phyloP scores from a whole-genome alignment of 1,140 invertebrate genomes.

The Habropoda laboriosa region DNA sequence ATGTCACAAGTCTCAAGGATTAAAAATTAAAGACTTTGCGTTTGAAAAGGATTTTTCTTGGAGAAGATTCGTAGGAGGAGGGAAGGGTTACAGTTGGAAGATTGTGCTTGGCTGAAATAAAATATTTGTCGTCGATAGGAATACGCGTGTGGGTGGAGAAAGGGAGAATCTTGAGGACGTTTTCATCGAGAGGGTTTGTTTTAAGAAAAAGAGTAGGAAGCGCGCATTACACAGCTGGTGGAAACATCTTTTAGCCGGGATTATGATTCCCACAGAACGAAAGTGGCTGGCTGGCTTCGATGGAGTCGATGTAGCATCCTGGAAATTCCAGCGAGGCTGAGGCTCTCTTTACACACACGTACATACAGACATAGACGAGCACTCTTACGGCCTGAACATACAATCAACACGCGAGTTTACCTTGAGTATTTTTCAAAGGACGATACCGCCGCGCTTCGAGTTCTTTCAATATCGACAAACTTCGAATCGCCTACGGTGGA shows the following conservation, averaged over 20 bases:
- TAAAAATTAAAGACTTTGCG: too few relatives aligned
- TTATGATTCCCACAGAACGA: constrained; percentile 65
- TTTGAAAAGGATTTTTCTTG: too few relatives aligned
- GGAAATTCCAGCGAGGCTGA: constrained; percentile 63
- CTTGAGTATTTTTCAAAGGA: constrained; percentile 74
- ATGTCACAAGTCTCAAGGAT: too few relatives aligned
- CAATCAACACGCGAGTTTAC: constrained; percentile 69
- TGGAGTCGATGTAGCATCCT: constrained; percentile 64
- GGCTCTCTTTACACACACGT: constrained; percentile 61
- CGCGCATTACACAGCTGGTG: constrained; percentile 48
- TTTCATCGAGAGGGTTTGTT: constrained; percentile 29
- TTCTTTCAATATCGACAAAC: constrained; percentile 67
- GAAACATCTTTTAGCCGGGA: constrained; percentile 55
- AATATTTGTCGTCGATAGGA: background rate
- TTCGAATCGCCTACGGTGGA: constrained; percentile 48
- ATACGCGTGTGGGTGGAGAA: background rate
- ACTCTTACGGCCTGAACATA: constrained; percentile 65
- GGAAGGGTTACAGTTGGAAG: too few relatives aligned
- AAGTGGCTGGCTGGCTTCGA: constrained; percentile 62
- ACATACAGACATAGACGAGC: constrained; percentile 20
- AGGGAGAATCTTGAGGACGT: background rate
- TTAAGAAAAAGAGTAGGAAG: constrained; percentile 13
- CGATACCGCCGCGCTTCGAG: constrained; percentile 62
- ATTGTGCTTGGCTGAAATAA: background rate
- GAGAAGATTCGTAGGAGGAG: too few relatives aligned